Conservation (phyloP, 2,797 vertebrate species). For the Acropternis orthonyx region DNA sequence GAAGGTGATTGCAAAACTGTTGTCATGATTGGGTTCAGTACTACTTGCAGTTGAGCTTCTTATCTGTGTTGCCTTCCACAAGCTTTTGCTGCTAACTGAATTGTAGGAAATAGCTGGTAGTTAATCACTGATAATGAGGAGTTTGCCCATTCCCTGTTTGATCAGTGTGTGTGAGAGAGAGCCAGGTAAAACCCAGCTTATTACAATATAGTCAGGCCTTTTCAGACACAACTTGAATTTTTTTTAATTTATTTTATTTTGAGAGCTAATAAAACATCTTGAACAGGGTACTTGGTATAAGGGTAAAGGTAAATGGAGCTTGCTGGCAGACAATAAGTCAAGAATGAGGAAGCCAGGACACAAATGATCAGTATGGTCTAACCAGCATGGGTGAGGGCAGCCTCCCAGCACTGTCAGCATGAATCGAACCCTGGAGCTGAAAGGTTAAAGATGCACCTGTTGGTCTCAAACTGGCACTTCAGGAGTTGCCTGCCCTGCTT, state of each 20-base stretch:
- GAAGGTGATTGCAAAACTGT: not conserved
- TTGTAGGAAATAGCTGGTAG: not conserved
- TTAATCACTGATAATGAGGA: not conserved
- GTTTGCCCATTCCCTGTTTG: not conserved
- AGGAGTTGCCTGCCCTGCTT: not conserved
- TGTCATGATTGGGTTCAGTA: not conserved
- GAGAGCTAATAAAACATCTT: not conserved
- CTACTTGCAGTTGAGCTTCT: not conserved
- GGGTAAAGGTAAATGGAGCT: not conserved
- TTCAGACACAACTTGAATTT: not conserved
- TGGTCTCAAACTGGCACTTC: not conserved
- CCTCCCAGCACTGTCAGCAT: not conserved
- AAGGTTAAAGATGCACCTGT: not conserved
- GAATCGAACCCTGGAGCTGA: not conserved
- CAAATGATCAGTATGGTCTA: not conserved
- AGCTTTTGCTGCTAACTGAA: not conserved
- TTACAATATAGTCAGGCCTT: not conserved
- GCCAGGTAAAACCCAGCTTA: not conserved
- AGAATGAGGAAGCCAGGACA: not conserved
- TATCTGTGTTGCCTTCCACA: not conserved
- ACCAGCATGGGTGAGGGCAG: not conserved
- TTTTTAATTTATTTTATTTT: not conserved
- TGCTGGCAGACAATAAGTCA: not conserved
- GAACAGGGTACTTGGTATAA: not conserved
- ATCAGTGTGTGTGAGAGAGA: not conserved